Percentiles rank a stretch among this genome's conserved stretches.
These are phyloP conservation scores for Scortum barcoo DNA, from an alignment of 2,113 vertebrate species.

Conservation along the genomic window DNA sequence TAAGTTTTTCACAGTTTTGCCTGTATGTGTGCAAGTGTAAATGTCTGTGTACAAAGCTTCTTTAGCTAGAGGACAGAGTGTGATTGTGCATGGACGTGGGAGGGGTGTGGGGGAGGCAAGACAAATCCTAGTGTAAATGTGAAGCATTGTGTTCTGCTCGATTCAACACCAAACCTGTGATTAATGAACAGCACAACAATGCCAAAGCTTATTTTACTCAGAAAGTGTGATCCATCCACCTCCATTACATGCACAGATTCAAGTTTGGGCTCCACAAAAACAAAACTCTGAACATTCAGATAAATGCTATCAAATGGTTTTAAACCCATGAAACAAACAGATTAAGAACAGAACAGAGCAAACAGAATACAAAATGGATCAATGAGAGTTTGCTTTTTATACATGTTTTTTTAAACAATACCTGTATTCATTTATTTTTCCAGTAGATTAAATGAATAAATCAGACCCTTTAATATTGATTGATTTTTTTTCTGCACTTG, in stretches of 20 bases:
- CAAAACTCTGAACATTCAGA: conserved; percentile 19
- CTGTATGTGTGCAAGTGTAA: not conserved
- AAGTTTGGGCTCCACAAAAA: conserved; percentile 28
- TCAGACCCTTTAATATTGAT: not conserved
- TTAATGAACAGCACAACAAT: conserved; percentile 70
- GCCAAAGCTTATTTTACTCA: conserved; percentile 69
- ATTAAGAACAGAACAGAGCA: not conserved
- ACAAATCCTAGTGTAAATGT: conserved; percentile 66
- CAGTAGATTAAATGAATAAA: not conserved
- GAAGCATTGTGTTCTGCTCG: conserved; percentile 69
- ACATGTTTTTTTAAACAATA: not conserved
- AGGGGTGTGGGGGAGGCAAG: conserved; percentile 66
- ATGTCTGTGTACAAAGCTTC: conserved; percentile 24
- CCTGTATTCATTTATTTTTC: not conserved
- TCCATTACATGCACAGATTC: conserved; percentile 52
- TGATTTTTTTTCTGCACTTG: not conserved
- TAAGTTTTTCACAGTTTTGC: conserved; percentile 19
- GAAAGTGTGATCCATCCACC: conserved; percentile 66
- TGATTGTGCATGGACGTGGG: conserved; percentile 70
- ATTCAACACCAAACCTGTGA: conserved; percentile 73
- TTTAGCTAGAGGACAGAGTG: conserved; percentile 67
- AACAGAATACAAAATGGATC: too few relatives aligned
- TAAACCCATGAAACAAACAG: conserved; percentile 15
- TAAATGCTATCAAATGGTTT: conserved; percentile 11
- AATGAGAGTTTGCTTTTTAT: conserved; percentile 6